These are phyloP conservation scores for Enteromius paludinosus DNA, from an alignment of 2,797 vertebrate species.

Conservation along the genomic window DNA sequence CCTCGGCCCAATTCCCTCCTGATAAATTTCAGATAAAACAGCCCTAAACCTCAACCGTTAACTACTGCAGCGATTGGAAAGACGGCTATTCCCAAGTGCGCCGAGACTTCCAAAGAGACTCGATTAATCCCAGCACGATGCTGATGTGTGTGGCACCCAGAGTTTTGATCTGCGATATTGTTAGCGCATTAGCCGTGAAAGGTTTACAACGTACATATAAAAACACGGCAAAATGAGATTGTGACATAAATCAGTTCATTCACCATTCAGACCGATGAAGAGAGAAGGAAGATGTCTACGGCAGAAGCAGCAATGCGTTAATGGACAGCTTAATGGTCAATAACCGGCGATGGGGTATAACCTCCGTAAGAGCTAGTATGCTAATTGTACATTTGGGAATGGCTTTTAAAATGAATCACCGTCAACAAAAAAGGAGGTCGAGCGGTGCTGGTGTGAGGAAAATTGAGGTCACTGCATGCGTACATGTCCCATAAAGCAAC, in stretches of 20 bases:
- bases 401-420: slow-evolving; percentile 59
- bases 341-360: slow-evolving; percentile 60
- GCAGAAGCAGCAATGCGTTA: slow-evolving; percentile 59
- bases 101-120: slow-evolving; percentile 57
- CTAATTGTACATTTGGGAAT: slow-evolving; percentile 56
- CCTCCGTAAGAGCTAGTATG: slow-evolving; percentile 56
- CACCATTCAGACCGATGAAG: slow-evolving; percentile 47
- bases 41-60: slow-evolving; percentile 66
- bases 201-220: slow-evolving; percentile 71
- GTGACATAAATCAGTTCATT: slow-evolving; percentile 65
- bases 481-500: slow-evolving; percentile 52
- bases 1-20: slow-evolving; percentile 64
- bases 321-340: slow-evolving; percentile 70
- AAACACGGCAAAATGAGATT: slow-evolving; percentile 63
- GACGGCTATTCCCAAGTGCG: slow-evolving; percentile 51
- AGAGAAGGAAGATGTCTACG: slow-evolving; percentile 57
- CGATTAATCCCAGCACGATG: slow-evolving; percentile 28
- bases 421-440: slow-evolving; percentile 54
- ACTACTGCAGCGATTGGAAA: slow-evolving; percentile 52
- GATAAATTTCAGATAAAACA: slow-evolving; percentile 73
- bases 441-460: slow-evolving; percentile 11
- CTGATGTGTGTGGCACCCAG: slow-evolving; percentile 1
- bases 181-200: slow-evolving; percentile 70
- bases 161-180: slow-evolving; percentile 61
- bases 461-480: slow-evolving; percentile 53